Percentiles rank a stretch among this genome's conserved stretches.
Evolutionary conservation across 2,888 invertebrate species (phyloP).

Genomic region (Myopa testacea): DNA sequence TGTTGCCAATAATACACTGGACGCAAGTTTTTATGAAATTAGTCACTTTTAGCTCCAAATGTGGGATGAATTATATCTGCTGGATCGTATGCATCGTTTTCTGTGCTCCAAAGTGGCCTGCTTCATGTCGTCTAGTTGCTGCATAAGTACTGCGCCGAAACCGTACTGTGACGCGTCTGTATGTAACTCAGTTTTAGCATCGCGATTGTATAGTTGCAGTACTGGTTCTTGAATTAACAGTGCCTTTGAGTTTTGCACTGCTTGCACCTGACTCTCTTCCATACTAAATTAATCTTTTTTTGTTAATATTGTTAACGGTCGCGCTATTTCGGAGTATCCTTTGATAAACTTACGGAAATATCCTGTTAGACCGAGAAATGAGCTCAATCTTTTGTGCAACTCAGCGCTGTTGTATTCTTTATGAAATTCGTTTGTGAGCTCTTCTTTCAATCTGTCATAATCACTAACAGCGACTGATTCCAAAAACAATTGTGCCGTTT

Average conservation of each 20-base stretch:
- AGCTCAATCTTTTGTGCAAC: too few species aligned
- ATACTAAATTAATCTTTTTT: not conserved
- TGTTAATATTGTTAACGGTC: too few species aligned
- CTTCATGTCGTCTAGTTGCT: constrained; percentile 33
- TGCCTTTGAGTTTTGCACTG: not conserved
- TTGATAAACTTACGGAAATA: constrained; percentile 38
- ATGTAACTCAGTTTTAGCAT: not conserved
- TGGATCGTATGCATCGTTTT: constrained; percentile 38
- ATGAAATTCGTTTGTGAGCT: not conserved
- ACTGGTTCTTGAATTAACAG: not conserved
- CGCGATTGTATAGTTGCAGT: constrained; percentile 14
- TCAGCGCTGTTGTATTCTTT: too few species aligned
- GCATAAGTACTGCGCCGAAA: constrained; percentile 17
- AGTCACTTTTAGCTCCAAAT: constrained; percentile 38
- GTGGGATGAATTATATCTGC: constrained; percentile 41
- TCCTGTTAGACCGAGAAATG: constrained; percentile 51
- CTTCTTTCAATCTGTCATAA: not conserved
- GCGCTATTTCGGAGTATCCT: constrained; percentile 10
- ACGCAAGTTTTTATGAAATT: constrained; percentile 43
- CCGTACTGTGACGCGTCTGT: constrained; percentile 19
- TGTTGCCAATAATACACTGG: constrained; percentile 39
- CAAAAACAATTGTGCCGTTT: too few species aligned
- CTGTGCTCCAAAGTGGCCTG: constrained; percentile 38
- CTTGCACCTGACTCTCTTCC: too few species aligned
- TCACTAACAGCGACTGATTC: too few species aligned